Base-by-base conservation (phyloP, 2,888 invertebrate genomes). In the Ariolimax columbianus region DNA sequence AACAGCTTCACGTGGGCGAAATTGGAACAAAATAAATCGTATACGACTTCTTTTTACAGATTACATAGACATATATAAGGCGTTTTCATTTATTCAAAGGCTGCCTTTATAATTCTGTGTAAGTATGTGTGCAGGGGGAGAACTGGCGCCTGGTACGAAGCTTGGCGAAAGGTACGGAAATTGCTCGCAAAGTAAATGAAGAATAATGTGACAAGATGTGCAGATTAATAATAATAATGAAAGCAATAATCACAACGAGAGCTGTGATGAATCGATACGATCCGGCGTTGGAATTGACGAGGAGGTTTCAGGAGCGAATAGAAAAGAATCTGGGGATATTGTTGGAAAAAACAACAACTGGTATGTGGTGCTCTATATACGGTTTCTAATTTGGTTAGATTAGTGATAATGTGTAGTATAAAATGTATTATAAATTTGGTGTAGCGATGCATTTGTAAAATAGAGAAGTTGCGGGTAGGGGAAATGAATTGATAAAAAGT, bases 141-240 rank as follows among this genome's bases (percentile, higher is more conserved):
- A 55, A 66, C 30, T 66, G 33, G 66, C 33, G 66, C 30, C 33
- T 33, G 14, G 17, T 66, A 66, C 30, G 17, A 30, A 11, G 33
- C 30, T 14, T 66, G 2, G 11, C 17, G 33, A 66, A 14, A 17
- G 33, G 66, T 33, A 19, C 66, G 66, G 66, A 66, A 66, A 66
- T 66, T 66, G 23, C 66, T 9, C 3, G 66, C 66, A 30, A 66
- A 33, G 66, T 66, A 66, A 66, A 66, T 33, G 66, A 66, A 66
- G 66, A 66, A 19, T 66, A 66, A 66, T 66, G 66, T 66, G 66
- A 66, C 66, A 66, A 66, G 66, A 66, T 66, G 33, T 66, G 66
- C 66, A 66, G 66, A 66, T 66, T 66, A 66, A 33, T 66, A 66
- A 11, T 30, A 66, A 66, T 33, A 66, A 66, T 66, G 30, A n/a